Evolutionary conservation across 1,140 invertebrate species (phyloP), one percentile per base, ranked within the genome.

Genomic region (Copidosoma floridanum): DNA sequence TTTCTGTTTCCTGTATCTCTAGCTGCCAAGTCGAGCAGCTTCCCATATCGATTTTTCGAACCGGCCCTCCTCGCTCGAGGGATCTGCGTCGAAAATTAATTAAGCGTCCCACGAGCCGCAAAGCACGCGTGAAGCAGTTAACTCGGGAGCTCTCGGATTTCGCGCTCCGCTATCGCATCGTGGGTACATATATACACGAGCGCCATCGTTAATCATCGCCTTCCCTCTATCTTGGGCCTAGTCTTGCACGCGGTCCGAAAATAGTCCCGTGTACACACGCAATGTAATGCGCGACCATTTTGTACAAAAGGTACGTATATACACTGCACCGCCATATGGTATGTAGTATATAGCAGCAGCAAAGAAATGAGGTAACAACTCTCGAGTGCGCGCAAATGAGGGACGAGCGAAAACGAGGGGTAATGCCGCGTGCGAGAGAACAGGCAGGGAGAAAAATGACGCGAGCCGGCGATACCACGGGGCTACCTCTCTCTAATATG

Each of bases 101-200:
- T 43, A 38, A 51, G 37, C 47, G 37, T 32, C 26, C 24, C 37
- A 27, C 26, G 18, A 16, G 47, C 24, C 37, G 37, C 20, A 51
- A 58, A 58, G 56, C 47, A 47, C 47, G 47, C 56, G 56, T 58
- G 47, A 51, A 58, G 56, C 56, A 58, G 46, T 58, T 58, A 58
- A 58, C 43, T 58, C 43, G 56, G 43, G 24, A 27, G 38, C 14
- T 29, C 24, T 43, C 14, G 20, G 23, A 20, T 51, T 43, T 58
- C 56, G 37, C 38, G 55, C 46, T 35, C 53, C 20, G 5, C 26
- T 14, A n/a, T n/a, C n/a, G n/a, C n/a, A n/a, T n/a, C n/a, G n/a
- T n/a, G n/a, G n/a, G n/a, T n/a, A n/a, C n/a, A n/a, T n/a, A n/a
- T n/a, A n/a, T n/a, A n/a, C n/a, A n/a, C 10, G 56, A 51, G 26